Evolutionary conservation across 2,113 vertebrate species (phyloP), one percentile per base, ranked within the genome.

Genomic region (Thoracochromis brauschi): DNA sequence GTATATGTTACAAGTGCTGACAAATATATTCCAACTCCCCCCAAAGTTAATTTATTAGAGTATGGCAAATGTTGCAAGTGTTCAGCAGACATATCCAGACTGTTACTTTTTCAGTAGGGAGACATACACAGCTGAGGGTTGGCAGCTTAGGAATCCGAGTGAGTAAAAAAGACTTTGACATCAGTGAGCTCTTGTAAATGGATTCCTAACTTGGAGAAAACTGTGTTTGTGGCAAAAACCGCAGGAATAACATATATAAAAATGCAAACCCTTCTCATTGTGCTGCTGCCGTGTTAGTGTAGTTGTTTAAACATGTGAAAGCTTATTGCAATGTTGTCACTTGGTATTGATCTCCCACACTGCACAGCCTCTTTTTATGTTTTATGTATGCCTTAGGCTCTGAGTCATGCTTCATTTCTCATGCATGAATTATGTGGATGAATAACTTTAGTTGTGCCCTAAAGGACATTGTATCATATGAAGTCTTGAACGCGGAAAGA

Each of bases 351-450:
- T 92, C 26, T 80, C 8, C 10, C 21, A 65, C 29, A 40, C 40
- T 51, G 55, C 40, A 21, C 24, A 84, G 53, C n/a, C 1, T 75
- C 24, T 9, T 81, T n/a, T 63, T 86, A 57, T 49, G 17, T 89
- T 87, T 90, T 90, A 90, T 88, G 82, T 31, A 83, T 40, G 55
- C 89, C 81, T 81, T 26, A 14, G 80, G 85, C 82, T 51, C n/a
- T 3, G 85, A 87, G 85, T 91, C 92, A 86, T 83, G 85, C 87
- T 84, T 58, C 16, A 55, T 83, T 45, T 81, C 35, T 80, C 87
- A 90, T 92, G 73, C 86, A 84, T 90, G 71, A 51, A 79, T 87
- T 88, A 55, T 83, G 55, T 85, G 81, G 83, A 89, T 4, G 8
- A 88, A 80, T 82, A 47, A 63, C 81, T 88, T 88, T 60, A 73